Evolutionary conservation across 2,797 vertebrate species (phyloP), one percentile per base, ranked within the genome.

Genomic region (Pelobates cultripes): DNA sequence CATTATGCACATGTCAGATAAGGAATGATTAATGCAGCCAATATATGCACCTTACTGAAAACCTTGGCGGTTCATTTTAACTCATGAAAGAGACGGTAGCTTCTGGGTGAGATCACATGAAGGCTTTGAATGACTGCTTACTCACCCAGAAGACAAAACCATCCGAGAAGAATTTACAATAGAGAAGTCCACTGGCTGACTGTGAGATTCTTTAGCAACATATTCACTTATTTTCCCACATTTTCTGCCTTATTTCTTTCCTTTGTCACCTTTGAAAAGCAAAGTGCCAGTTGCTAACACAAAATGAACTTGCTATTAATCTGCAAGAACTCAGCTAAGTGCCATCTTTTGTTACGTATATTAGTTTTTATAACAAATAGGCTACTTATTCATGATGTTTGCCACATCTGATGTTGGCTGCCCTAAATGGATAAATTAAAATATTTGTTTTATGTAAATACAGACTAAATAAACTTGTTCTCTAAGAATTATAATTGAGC

Each of bases 1-100:
- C 82, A 84, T 79, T 79, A 84, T 84, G 82, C 82, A 79, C 82
- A 72, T 80, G 82, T 60, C 77, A 84, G 82, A 84, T 84, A 84
- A 84, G 77, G 73, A 72, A 84, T 84, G 82, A 84, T 79, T 84
- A 76, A 84, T 84, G 82, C 77, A 79, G 73, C 67, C 73, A 80
- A 76, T 75, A 64, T 51, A 44, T 44, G 42, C 60, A 76, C 60
- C 69, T 79, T 80, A 51, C 45, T 70, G 72, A 55, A 71, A 75
- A 61, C 67, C 72, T 70, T 69, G 64, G 72, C 57, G 43, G 47
- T 28, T 76, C 43, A 43, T 76, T 76, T 71, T 61, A 81, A 71
- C 40, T 70, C 55, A 47, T 76, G 73, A 76, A 82, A 82, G 63
- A 71, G 60, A 76, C 47, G 40, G 8, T 44, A 47, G 77, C 77